Conservation (phyloP, 2,113 vertebrate genomes). For the Epinephelus cyanopodus region DNA sequence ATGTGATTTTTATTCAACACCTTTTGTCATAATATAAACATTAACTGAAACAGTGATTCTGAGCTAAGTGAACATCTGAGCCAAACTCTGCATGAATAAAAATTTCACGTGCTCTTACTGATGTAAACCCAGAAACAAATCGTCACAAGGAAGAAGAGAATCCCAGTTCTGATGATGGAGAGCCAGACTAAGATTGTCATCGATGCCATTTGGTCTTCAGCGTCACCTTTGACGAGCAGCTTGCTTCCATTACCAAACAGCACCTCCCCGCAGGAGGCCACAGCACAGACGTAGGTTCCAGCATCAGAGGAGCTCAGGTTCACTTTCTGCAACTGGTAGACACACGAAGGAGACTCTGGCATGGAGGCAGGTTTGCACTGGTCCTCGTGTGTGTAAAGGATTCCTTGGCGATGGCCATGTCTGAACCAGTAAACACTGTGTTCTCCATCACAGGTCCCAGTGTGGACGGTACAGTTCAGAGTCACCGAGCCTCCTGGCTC, state of each 20-base stretch:
- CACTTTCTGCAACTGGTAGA: slow-evolving; percentile 56
- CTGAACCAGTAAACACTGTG: slow-evolving; percentile 72
- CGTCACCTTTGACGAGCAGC: slow-evolving; percentile 1
- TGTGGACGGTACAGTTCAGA: slow-evolving; percentile 63
- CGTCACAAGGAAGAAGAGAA: slow-evolving; percentile 21
- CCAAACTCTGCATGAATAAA: neutral
- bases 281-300: slow-evolving; percentile 64
- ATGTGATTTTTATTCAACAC: too few species aligned
- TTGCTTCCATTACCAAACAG: slow-evolving; percentile 62
- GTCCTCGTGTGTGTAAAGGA: slow-evolving; percentile 53
- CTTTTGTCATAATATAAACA: neutral
- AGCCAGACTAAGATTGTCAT: slow-evolving; percentile 43
- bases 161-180: slow-evolving; percentile 38
- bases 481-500: slow-evolving; percentile 60
- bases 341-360: slow-evolving; percentile 34
- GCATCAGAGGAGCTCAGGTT: slow-evolving; percentile 48
- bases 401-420: slow-evolving; percentile 34
- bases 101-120: neutral
- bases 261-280: slow-evolving; percentile 67
- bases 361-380: neutral
- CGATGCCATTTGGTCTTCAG: neutral
- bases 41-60: neutral
- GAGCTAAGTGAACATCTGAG: neutral
- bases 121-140: slow-evolving; percentile 6
- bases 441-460: slow-evolving; percentile 46